Evolutionary conservation across 1,140 invertebrate species (phyloP).

Genomic region (Eurosta solidaginis): DNA sequence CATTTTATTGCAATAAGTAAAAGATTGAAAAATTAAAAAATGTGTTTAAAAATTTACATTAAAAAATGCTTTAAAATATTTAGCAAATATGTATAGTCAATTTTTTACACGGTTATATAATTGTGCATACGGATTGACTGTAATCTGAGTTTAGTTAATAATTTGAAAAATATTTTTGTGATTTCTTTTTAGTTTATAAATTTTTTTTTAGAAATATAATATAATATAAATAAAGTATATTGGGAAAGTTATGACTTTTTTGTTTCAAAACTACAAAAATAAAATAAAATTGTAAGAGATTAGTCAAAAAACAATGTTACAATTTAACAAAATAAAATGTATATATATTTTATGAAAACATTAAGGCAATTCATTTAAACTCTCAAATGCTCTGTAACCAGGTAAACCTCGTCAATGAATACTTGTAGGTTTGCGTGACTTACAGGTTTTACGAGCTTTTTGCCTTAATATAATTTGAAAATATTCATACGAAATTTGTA

Average conservation of each 20-base stretch:
- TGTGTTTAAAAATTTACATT: background rate
- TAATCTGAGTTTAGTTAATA: background rate
- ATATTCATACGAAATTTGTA: background rate
- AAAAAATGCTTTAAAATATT: constrained; percentile 1
- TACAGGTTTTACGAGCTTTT: background rate
- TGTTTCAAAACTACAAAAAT: too few species aligned
- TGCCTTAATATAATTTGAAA: background rate
- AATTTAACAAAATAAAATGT: too few species aligned
- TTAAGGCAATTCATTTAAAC: too few species aligned
- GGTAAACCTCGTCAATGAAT: too few species aligned
- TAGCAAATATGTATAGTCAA: background rate
- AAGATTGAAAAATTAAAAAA: background rate
- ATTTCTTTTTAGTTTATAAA: background rate
- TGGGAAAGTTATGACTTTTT: too few species aligned
- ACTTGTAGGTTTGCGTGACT: too few species aligned
- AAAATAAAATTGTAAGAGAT: too few species aligned
- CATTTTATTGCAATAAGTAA: background rate
- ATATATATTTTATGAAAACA: too few species aligned
- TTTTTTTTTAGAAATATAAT: too few species aligned
- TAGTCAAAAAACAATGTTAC: too few species aligned
- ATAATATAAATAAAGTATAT: too few species aligned
- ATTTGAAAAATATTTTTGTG: constrained; percentile 13
- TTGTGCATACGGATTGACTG: background rate
- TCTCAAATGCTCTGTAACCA: too few species aligned
- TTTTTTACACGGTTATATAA: background rate